Evolutionary conservation across 2,888 invertebrate genomes (phyloP).

Genomic region (Eupithecia insigniata): DNA sequence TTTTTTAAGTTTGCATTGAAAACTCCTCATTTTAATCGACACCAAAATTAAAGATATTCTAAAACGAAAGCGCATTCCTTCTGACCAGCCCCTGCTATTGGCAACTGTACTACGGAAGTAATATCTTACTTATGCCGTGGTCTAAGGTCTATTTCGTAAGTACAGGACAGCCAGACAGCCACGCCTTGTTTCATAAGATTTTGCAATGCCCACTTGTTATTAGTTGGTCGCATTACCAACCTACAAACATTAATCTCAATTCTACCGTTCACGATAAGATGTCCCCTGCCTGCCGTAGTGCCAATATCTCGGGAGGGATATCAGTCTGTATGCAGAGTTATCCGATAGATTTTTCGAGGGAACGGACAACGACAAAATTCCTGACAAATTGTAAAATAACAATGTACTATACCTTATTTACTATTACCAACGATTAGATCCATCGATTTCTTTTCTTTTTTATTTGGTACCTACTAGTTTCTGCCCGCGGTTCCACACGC

Average conservation of each 20-base stretch:
- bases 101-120: neutral
- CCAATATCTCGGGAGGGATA: too few species aligned
- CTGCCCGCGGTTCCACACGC: too few species aligned
- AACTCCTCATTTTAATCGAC: too few species aligned
- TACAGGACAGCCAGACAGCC: conserved; percentile 30
- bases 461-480: too few species aligned
- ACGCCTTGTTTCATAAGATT: conserved; percentile 37
- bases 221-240: conserved; percentile 5
- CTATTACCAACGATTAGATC: too few species aligned
- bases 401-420: too few species aligned
- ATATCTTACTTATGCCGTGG: neutral
- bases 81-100: neutral
- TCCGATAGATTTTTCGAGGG: neutral
- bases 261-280: too few species aligned
- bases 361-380: too few species aligned
- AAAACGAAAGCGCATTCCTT: neutral
- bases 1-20: too few species aligned
- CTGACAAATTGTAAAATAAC: too few species aligned
- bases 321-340: neutral
- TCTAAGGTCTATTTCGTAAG: conserved; percentile 25
- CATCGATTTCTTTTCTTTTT: too few species aligned
- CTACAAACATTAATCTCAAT: neutral
- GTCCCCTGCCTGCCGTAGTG: too few species aligned
- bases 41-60: neutral
- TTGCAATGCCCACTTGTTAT: conserved; percentile 15